Evolutionary conservation across 2,113 vertebrate species (phyloP).

Genomic region (Oreochromis aureus): DNA sequence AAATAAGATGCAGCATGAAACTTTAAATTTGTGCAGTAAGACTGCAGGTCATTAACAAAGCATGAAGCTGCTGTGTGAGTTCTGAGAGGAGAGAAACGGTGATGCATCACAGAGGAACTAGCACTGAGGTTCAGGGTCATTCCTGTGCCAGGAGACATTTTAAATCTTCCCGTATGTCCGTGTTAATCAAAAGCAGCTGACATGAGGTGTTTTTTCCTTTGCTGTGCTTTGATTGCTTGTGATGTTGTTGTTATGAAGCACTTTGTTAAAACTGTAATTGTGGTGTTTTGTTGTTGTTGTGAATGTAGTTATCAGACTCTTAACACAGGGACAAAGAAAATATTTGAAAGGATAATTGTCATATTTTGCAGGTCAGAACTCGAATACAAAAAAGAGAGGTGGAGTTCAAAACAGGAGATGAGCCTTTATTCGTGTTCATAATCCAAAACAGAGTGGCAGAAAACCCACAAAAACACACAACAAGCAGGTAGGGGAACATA

Average conservation of each 20-base stretch:
- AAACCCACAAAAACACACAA: too few relatives aligned
- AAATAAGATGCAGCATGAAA: not conserved
- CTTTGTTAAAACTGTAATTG: not conserved
- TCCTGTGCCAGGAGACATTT: not conserved
- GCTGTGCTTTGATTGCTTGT: not conserved
- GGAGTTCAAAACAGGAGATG: too few relatives aligned
- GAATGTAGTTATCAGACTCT: too few relatives aligned
- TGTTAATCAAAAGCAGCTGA: not conserved
- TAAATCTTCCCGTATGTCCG: not conserved
- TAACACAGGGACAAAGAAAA: too few relatives aligned
- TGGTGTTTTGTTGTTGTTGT: not conserved
- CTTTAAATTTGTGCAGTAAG: not conserved
- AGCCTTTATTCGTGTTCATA: too few relatives aligned
- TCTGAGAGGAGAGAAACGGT: not conserved
- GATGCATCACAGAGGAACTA: not conserved
- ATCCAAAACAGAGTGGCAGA: too few relatives aligned
- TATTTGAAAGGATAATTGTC: too few relatives aligned
- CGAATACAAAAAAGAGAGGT: too few relatives aligned
- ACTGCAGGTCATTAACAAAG: not conserved
- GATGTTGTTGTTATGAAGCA: not conserved
- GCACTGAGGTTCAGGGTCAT: not conserved
- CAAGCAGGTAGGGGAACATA: too few relatives aligned
- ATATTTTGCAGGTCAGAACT: too few relatives aligned
- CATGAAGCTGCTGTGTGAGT: not conserved
- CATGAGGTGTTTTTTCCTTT: not conserved